Base-by-base conservation (phyloP, 2,113 vertebrate species). In the Chaetops frenatus region DNA sequence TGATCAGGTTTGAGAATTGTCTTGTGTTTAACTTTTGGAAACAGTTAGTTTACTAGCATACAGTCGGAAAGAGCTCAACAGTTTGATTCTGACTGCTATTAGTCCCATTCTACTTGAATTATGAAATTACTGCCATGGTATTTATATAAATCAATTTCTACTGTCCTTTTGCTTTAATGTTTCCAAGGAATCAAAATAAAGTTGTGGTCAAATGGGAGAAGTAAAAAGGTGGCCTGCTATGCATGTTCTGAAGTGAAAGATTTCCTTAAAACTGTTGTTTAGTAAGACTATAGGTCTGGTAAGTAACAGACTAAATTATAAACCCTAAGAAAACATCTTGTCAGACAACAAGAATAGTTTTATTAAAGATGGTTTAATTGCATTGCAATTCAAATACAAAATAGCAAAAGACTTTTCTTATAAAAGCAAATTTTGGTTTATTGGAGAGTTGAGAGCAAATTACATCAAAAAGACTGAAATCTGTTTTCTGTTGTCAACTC, bases 401-500 rank as follows among this genome's bases (percentile, higher is more conserved):
- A 16, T 33, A n/a, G 7, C 36, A 85, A 66, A 3, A 45, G 2
- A 8, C 2, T 3, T 67, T 4, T 45, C 29, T 45, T 54, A 50
- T 3, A 47, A 36, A 71, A 78, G 2, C 61, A 61, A 28, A 36
- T 54, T 50, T 42, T 66, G 1, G 4, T 12, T 84, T 82, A 36
- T 50, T 10, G 7, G 20, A 58, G 18, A 54, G 18, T 23, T 42
- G 7, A 92, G 44, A 81, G 7, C 5, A 88, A 45, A 76, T 54
- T 18, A 15, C 0, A 0, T 27, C 7, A 18, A 88, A 79, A 81
- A 85, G 5, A 0, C 0, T 3, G 25, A 5, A 5, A 29, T 16
- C 7, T 29, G 44, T 50, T 42, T 79, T 27, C 14, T 80, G 3
- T 53, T 66, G 12, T 47, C 24, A 53, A 1, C 4, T 54, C 3